A percentile compares a stretch with the other conserved stretches of the same genome.
Conservation (phyloP, 2,113 vertebrate species). For the Sprattus sprattus region DNA sequence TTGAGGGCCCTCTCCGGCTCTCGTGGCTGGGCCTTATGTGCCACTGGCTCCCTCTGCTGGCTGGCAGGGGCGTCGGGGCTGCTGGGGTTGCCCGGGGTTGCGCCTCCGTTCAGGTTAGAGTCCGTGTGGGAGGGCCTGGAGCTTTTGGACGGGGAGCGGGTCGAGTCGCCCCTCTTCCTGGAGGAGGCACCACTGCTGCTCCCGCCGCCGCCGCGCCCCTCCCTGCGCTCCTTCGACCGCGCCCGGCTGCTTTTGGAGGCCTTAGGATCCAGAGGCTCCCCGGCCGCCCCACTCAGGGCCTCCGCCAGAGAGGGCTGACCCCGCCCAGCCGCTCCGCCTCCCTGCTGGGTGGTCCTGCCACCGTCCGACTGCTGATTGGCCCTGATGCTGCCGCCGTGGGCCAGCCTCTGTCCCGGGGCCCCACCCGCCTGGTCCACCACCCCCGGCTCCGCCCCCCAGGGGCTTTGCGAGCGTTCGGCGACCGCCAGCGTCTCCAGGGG, state of each 20-base stretch:
- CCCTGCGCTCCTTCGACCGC: slow-evolving; percentile 74
- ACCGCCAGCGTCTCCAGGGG: slow-evolving; percentile 82
- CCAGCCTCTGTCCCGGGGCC: slow-evolving; percentile 48
- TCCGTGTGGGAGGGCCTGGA: slow-evolving; percentile 58
- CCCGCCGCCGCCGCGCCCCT: slow-evolving; percentile 52
- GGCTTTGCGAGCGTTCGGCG: slow-evolving; percentile 80
- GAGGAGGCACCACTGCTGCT: slow-evolving; percentile 44
- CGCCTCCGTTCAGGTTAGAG: slow-evolving; percentile 67
- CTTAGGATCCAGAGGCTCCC: slow-evolving; percentile 68
- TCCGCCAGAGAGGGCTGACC: slow-evolving; percentile 50
- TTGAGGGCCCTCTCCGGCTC: slow-evolving; percentile 65
- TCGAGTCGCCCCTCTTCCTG: slow-evolving; percentile 64
- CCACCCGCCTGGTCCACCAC: slow-evolving; percentile 75
- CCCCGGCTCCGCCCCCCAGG: slow-evolving; percentile 77
- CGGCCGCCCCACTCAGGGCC: slow-evolving; percentile 36
- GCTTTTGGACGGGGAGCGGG: slow-evolving; percentile 59
- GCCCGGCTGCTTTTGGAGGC: slow-evolving; percentile 73
- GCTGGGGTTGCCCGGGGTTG: slow-evolving; percentile 63
- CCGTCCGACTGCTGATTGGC: slow-evolving; percentile 66
- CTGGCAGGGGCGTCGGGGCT: slow-evolving; percentile 57
- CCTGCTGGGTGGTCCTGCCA: slow-evolving; percentile 79
- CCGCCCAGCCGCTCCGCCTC: slow-evolving; percentile 65
- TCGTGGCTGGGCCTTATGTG: slow-evolving; percentile 68
- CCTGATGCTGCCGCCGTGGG: slow-evolving; percentile 68
- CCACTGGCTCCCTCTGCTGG: slow-evolving; percentile 65